phyloP scores from a whole-genome alignment of 2,888 invertebrate species.

The Ptychoptera albimana region DNA sequence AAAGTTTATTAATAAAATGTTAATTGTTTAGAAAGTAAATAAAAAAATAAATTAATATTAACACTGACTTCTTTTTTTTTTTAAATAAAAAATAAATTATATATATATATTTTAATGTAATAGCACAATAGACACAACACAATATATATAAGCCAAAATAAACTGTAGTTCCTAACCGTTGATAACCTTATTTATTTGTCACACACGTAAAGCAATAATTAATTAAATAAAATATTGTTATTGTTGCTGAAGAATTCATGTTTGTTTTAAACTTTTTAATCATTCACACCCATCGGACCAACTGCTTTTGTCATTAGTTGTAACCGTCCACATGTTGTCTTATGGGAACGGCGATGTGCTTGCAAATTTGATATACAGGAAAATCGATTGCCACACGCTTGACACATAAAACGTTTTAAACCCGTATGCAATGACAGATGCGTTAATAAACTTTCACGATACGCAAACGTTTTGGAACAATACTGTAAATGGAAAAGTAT shows the following conservation, averaged over 20 bases:
- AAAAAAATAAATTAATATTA: too few species aligned
- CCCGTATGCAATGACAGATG: slow-evolving; percentile 36
- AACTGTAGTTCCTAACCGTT: too few species aligned
- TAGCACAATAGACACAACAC: too few species aligned
- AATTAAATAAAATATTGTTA: too few species aligned
- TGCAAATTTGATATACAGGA: slow-evolving; percentile 36
- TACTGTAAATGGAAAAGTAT: slow-evolving; percentile 16
- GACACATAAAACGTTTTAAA: slow-evolving; percentile 33
- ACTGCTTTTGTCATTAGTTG: slow-evolving; percentile 25
- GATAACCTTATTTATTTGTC: too few species aligned
- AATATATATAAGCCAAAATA: too few species aligned
- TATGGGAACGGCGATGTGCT: slow-evolving; percentile 33
- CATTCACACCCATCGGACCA: slow-evolving; percentile 9
- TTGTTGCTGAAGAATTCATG: too few species aligned
- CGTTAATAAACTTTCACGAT: slow-evolving; percentile 34
- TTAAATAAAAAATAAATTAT: too few species aligned
- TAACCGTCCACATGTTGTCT: slow-evolving; percentile 29
- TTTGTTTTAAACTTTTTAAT: background rate
- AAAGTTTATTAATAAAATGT: slow-evolving; percentile 30
- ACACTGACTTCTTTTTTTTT: too few species aligned
- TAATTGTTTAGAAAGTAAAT: too few species aligned
- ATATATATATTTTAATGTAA: too few species aligned
- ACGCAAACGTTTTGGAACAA: slow-evolving; percentile 31
- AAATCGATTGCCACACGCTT: slow-evolving; percentile 34
- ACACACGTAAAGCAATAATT: too few species aligned